Evolutionary conservation across 2,113 vertebrate species (phyloP), one percentile per base, ranked within the genome.

Genomic region (rabbit (Oryctolagus cuniculus)): DNA sequence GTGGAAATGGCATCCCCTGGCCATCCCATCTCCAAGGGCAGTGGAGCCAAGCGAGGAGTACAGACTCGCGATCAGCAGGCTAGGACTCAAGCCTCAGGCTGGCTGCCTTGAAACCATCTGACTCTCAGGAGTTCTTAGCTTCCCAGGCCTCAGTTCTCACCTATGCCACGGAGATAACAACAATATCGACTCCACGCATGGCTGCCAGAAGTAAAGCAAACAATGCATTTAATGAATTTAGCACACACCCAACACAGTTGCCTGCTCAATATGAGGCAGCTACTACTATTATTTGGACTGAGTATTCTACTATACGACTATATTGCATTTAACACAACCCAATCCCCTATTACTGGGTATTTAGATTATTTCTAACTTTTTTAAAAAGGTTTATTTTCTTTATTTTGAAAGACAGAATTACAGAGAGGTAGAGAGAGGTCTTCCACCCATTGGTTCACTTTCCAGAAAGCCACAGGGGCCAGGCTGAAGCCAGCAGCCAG

Each of bases 131-230:
- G 36, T 27, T 70, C 64, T 63, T 22, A 64, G 55, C 34, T 73
- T 96, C 69, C 84, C 29, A 22, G 36, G 27, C 16, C 66, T 82
- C 27, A 13, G 51, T 70, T 93, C 85, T 53, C 13, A 69, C 2
- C 13, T 70, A 27, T 44, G 5, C 31, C 44, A 70, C 1, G 21
- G 55, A 63, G 31, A 58, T 80, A 51, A 80, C n/a, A 73, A 21
- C 49, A 55, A 77, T 19, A 66, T 12, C 38, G 29, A 51, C 31
- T 34, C 58, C n/a, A 17, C 0, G 4, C 17, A 66, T 17, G 44
- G 36, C 49, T 61, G 16, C 89, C 93, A 83, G 34, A 92, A 74
- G 72, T 70, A 55, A 81, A 77, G 73, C 75, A 94, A 80, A 81
- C 6, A 79, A 13, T 34, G 22, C 34, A 19, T 19, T 44, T 36